Percentiles rank a stretch among this genome's conserved stretches.
These are phyloP conservation scores for Heliconius cydno DNA, from an alignment of 2,888 invertebrate species.

Conservation along the genomic window DNA sequence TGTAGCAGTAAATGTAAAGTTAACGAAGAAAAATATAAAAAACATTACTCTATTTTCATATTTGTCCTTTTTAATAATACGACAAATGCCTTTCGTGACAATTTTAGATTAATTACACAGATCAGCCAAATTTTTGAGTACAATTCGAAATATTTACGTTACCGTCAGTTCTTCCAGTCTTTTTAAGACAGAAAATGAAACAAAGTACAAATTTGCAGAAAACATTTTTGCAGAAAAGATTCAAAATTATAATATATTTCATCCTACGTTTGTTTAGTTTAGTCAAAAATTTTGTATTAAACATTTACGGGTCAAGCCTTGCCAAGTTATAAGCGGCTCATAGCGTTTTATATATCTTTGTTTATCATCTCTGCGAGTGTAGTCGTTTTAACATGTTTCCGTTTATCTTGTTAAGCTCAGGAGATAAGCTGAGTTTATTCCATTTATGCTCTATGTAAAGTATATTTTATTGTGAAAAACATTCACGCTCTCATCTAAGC, in stretches of 20 bases:
- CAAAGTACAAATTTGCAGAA: neutral
- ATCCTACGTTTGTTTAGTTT: neutral
- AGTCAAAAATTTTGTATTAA: neutral
- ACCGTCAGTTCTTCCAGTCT: too few species aligned
- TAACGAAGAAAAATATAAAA: too few species aligned
- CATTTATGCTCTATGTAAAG: slow-evolving; percentile 16
- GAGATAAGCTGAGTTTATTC: slow-evolving; percentile 24
- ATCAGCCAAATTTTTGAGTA: too few species aligned
- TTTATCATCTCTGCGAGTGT: slow-evolving; percentile 34
- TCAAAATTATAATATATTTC: neutral
- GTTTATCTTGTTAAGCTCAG: slow-evolving; percentile 33
- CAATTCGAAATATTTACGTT: too few species aligned
- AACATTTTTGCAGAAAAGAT: neutral
- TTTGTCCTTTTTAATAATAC: too few species aligned
- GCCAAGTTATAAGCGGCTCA: slow-evolving; percentile 40
- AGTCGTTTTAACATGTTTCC: slow-evolving; percentile 32
- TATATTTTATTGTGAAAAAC: slow-evolving; percentile 1
- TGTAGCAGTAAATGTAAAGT: too few species aligned
- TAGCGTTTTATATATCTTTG: slow-evolving; percentile 37
- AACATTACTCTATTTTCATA: too few species aligned
- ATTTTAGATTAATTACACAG: neutral
- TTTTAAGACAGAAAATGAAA: neutral
- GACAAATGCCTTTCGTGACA: neutral
- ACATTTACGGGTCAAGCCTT: slow-evolving; percentile 36
- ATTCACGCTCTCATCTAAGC: neutral